These are phyloP conservation scores for Euura lappo DNA, from an alignment of 1,140 invertebrate genomes.

Conservation along the genomic window DNA sequence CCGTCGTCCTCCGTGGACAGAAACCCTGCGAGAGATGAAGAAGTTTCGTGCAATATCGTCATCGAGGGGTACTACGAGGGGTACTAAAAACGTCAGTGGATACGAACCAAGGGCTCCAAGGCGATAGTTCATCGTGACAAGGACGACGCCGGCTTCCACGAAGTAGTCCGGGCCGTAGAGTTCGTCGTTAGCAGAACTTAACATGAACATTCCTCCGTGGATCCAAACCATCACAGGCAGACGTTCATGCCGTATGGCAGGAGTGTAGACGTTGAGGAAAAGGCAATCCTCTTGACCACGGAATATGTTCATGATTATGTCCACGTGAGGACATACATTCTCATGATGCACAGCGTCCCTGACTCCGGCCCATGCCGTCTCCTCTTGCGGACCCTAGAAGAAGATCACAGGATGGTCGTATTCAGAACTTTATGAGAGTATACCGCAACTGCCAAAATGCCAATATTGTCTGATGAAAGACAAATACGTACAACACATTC, in stretches of 20 bases:
- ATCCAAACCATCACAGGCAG: conserved; percentile 66
- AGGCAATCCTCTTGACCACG: conserved; percentile 72
- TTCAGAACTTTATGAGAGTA: no score
- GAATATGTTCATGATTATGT: no score
- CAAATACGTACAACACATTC: no score
- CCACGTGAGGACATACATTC: neutral
- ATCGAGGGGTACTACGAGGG: no score
- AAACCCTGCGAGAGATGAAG: conserved; percentile 26
- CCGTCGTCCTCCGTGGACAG: conserved; percentile 23
- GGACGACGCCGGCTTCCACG: conserved; percentile 64
- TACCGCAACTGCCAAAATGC: no score
- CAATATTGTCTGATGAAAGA: no score
- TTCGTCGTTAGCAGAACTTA: conserved; percentile 55
- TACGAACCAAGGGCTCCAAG: conserved; percentile 61
- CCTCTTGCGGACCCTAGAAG: conserved; percentile 1
- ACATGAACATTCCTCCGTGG: conserved; percentile 64
- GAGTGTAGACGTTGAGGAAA: conserved; percentile 69
- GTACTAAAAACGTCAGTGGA: no score
- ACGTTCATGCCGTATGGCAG: conserved; percentile 43
- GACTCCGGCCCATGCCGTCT: neutral
- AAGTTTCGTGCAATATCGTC: neutral
- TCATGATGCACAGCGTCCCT: neutral
- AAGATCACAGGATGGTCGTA: no score
- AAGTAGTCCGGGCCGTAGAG: conserved; percentile 64
- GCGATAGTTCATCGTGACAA: conserved; percentile 71